Evolutionary conservation across 2,113 vertebrate genomes (phyloP).

Genomic region (Syngnathoides biaculeatus): DNA sequence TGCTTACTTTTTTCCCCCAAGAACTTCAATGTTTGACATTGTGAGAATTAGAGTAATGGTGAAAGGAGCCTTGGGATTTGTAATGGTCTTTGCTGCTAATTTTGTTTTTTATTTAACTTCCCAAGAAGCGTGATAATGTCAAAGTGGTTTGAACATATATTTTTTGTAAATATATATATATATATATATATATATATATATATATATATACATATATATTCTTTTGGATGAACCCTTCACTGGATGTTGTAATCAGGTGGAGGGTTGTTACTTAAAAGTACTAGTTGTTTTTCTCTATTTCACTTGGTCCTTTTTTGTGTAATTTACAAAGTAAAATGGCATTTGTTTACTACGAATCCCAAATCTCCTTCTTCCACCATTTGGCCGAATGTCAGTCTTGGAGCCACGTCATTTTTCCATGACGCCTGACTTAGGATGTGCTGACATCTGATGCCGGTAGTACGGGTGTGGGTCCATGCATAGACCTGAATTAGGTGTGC

Average conservation of each 20-base stretch:
- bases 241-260: no score
- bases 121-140: no score
- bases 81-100: background rate
- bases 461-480: constrained; percentile 27
- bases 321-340: no score
- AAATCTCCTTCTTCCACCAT: background rate
- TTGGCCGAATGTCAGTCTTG: background rate
- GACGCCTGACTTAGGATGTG: background rate
- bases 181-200: background rate
- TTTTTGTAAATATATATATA: no score
- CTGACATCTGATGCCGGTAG: constrained; percentile 20
- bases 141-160: no score
- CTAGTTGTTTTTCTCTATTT: no score
- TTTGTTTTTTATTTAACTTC: no score
- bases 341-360: background rate
- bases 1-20: no score
- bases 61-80: background rate
- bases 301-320: no score
- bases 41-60: background rate
- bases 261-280: no score
- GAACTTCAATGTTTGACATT: background rate
- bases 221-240: no score
- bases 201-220: background rate
- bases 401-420: constrained; percentile 29
- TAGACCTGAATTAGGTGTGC: constrained; percentile 11